phyloP scores from a whole-genome alignment of 2,113 vertebrate species.

The Pedionomus torquatus region DNA sequence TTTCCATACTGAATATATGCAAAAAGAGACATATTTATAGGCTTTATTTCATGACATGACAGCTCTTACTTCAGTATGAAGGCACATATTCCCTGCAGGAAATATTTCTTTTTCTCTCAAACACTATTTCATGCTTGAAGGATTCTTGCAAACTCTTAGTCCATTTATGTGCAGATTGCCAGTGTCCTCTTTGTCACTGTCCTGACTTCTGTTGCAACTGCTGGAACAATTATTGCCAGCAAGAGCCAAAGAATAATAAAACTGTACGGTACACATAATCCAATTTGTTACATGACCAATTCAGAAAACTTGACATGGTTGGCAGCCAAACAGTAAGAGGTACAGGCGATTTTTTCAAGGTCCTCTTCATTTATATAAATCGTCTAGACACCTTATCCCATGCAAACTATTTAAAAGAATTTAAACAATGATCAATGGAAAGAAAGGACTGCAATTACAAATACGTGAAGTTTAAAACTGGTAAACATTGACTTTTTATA shows the following conservation, averaged over 20 bases:
- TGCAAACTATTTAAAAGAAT: not conserved
- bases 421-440: not conserved
- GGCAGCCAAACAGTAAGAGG: not conserved
- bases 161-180: constrained; percentile 35
- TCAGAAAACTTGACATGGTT: not conserved
- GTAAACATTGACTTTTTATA: not conserved
- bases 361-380: not conserved
- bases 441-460: constrained; percentile 7
- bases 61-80: not conserved
- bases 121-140: constrained; percentile 1
- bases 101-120: constrained; percentile 16
- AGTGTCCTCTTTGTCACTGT: constrained; percentile 20
- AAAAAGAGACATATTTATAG: not conserved
- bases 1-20: not conserved
- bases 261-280: not conserved
- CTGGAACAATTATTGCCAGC: not conserved
- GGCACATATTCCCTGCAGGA: not conserved
- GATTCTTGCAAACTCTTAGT: constrained; percentile 7
- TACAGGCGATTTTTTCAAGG: not conserved
- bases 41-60: not conserved
- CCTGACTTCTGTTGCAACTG: not conserved
- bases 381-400: not conserved
- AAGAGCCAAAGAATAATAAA: constrained; percentile 21
- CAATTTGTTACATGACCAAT: not conserved
- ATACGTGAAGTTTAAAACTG: not conserved